Evolutionary conservation across 2,888 invertebrate genomes (phyloP), one percentile per base, ranked within the genome.

Genomic region (Acleris cristana): DNA sequence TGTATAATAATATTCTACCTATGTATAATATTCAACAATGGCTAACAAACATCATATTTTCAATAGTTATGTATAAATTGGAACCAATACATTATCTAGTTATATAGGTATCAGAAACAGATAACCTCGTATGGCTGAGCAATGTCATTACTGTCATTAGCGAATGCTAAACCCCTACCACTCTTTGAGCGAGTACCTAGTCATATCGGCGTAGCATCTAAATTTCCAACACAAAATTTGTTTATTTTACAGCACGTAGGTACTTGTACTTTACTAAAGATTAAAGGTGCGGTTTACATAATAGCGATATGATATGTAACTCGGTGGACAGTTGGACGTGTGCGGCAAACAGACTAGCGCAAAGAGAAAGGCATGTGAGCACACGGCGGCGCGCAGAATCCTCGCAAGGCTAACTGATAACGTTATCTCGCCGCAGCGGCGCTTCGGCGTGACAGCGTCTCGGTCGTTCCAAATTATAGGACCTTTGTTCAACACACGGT

Each of bases 321-420:
- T 40, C 52, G 16, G 66, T 54, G 63, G 67, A 63, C 58, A 48
- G 52, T 40, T 18, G 61, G 23, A 53, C 61, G 61, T 49, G 49
- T 45, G 55, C 19, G 23, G 40, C 54, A 55, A 60, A 60, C 51
- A 49, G 49, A 49, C 60, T 53, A 49, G 48, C 56, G 59, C 59
- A 69, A 69, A 73, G 72, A 73, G 74, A 73, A 74, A 76, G 70
- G 70, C 69, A 60, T 49, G 59, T 56, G 54, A 64, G 64, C 53
- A 12, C n/a, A 19, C 23, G 34, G 45, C 79, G 80, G 48, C 79
- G 80, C 85, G 86, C 83, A 89, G 90, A 91, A 89, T 90, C 89
- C 79, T 78, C 84, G 82, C 91, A 85, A 91, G 92, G 92, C 89
- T 90, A 89, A 87, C 83, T 87, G 91, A 91, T 92, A 90, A 87